Evolutionary conservation across 1,140 invertebrate species (phyloP).

Genomic region (Temnothorax nylanderi): DNA sequence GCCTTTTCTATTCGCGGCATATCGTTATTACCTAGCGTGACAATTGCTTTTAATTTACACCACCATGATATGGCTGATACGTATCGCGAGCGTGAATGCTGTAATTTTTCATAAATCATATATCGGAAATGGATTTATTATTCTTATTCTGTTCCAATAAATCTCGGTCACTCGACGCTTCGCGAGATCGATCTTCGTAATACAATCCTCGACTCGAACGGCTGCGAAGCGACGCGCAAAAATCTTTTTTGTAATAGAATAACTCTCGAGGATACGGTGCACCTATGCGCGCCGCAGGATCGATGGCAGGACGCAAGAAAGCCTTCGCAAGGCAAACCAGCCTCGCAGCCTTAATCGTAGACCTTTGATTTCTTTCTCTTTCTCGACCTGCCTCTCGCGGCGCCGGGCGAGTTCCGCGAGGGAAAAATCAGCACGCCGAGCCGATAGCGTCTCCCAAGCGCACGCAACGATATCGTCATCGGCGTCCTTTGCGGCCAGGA

Average conservation of each 20-base stretch:
- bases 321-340: conserved; percentile 82
- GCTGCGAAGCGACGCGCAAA: background rate
- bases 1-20: background rate
- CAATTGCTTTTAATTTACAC: conserved; percentile 1
- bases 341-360: conserved; percentile 63
- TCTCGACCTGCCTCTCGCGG: background rate
- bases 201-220: conserved; percentile 5
- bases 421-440: conserved; percentile 74
- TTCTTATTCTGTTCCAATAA: background rate
- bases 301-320: conserved; percentile 75
- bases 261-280: conserved; percentile 26
- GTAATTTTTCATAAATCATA: background rate
- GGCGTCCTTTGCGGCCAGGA: conserved; percentile 45
- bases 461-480: conserved; percentile 71
- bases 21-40: conserved; percentile 5
- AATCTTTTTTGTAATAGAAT: conserved; percentile 3
- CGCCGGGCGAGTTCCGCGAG: conserved; percentile 37
- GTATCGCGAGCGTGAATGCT: background rate
- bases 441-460: conserved; percentile 64
- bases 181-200: background rate
- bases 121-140: background rate
- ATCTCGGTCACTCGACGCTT: conserved; percentile 29
- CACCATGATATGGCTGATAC: background rate
- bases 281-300: conserved; percentile 44
- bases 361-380: conserved; percentile 23